Conservation (phyloP, 2,113 vertebrate species). For the Centropus unirufus region DNA sequence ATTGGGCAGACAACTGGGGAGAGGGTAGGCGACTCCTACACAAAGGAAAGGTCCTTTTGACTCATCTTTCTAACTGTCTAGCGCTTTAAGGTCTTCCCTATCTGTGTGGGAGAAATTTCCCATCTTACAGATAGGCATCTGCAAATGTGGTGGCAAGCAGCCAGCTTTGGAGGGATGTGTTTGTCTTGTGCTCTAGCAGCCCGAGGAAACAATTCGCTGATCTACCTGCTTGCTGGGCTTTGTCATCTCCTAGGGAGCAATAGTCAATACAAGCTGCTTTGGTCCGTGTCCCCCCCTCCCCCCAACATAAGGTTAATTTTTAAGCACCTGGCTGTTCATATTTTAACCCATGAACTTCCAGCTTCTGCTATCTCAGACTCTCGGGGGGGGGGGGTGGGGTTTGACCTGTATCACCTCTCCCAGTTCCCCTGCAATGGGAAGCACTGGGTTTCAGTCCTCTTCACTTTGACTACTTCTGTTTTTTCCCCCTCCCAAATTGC, state of each 20-base stretch:
- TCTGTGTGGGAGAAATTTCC: constrained; percentile 75
- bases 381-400: no score
- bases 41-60: constrained; percentile 61
- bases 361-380: neutral
- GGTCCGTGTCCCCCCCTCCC: no score
- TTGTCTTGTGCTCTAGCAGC: neutral
- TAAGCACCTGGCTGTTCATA: neutral
- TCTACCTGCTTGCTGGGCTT: neutral
- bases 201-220: neutral
- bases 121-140: constrained; percentile 8
- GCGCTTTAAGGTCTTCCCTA: constrained; percentile 49
- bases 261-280: neutral
- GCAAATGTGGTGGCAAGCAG: neutral
- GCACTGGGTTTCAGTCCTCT: neutral
- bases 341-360: neutral
- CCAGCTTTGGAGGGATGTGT: neutral
- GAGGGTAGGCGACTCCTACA: neutral
- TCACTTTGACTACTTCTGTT: neutral
- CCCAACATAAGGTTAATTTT: neutral
- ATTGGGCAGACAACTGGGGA: neutral
- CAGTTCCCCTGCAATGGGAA: neutral
- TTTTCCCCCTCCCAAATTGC: neutral
- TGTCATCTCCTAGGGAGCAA: neutral
- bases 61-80: constrained; percentile 42
- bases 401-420: neutral